Conservation (phyloP, 2,113 vertebrate species). For the Corythoichthys haematopterus region DNA sequence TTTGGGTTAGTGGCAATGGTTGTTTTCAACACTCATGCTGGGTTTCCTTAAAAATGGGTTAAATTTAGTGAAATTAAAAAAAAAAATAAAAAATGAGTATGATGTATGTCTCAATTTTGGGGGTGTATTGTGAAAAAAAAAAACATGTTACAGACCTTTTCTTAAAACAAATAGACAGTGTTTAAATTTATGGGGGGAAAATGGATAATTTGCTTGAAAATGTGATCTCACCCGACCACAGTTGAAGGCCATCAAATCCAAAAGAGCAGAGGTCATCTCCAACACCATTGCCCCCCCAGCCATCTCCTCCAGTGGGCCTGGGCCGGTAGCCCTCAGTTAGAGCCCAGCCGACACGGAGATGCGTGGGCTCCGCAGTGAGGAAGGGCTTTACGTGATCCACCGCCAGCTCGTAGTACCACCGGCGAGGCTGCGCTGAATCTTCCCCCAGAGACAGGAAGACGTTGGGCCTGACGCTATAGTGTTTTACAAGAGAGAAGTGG, state of each 20-base stretch:
- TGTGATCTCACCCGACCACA: constrained; percentile 84
- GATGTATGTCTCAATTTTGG: too few species aligned
- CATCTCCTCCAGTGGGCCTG: constrained; percentile 82
- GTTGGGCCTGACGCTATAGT: constrained; percentile 85
- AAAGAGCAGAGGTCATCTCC: constrained; percentile 91
- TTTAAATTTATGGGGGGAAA: too few species aligned
- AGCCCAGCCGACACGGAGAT: constrained; percentile 93
- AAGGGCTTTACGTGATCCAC: constrained; percentile 85
- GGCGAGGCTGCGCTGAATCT: constrained; percentile 86
- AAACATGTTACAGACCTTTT: too few species aligned
- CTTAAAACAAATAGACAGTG: too few species aligned
- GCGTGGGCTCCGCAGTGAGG: constrained; percentile 86
- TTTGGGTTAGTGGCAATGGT: too few species aligned
- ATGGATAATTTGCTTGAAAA: too few species aligned
- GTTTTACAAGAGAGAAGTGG: background rate
- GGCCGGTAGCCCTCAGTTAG: constrained; percentile 82
- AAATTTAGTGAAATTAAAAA: too few species aligned
- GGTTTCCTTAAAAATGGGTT: too few species aligned
- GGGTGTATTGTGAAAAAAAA: too few species aligned
- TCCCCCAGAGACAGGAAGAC: constrained; percentile 86
- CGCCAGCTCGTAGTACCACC: constrained; percentile 92
- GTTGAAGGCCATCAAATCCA: constrained; percentile 90
- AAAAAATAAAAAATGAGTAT: too few species aligned
- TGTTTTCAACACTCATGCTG: too few species aligned
- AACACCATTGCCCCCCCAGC: constrained; percentile 87